These are phyloP conservation scores for Eulimnadia texana DNA, from an alignment of 1,140 invertebrate genomes.

Conservation along the genomic window DNA sequence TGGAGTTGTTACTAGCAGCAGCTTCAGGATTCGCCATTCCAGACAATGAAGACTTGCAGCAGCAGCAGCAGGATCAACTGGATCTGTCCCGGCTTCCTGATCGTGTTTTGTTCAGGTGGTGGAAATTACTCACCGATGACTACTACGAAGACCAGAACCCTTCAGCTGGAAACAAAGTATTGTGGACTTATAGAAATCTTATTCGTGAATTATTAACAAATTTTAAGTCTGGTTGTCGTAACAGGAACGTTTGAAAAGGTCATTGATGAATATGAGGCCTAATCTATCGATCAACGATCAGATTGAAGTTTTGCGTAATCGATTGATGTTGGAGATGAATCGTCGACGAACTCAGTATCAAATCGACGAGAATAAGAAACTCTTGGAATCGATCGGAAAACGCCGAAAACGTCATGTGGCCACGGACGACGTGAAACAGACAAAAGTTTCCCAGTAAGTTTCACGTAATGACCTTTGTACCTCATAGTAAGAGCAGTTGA, in stretches of 20 bases:
- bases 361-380: conserved; percentile 15
- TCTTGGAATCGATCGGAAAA: conserved; percentile 15
- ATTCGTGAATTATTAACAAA: no score
- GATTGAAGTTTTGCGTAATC: conserved; percentile 55
- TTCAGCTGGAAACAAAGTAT: no score
- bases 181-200: no score
- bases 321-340: conserved; percentile 54
- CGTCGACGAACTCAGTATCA: conserved; percentile 38
- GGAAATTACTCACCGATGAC: background rate
- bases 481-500: no score
- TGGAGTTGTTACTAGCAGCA: background rate
- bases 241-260: background rate
- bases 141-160: background rate
- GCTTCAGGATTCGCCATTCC: background rate
- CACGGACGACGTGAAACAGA: background rate
- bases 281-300: conserved; percentile 60
- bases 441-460: background rate
- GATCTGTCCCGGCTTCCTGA: background rate
- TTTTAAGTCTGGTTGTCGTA: no score
- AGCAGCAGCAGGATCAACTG: no score
- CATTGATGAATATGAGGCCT: conserved; percentile 28
- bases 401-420: conserved; percentile 6
- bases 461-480: no score
- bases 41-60: background rate
- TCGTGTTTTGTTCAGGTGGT: background rate